A percentile compares a stretch with the other conserved stretches of the same genome.
Evolutionary conservation across 2,113 vertebrate species (phyloP).

Genomic region (Equus przewalskii): DNA sequence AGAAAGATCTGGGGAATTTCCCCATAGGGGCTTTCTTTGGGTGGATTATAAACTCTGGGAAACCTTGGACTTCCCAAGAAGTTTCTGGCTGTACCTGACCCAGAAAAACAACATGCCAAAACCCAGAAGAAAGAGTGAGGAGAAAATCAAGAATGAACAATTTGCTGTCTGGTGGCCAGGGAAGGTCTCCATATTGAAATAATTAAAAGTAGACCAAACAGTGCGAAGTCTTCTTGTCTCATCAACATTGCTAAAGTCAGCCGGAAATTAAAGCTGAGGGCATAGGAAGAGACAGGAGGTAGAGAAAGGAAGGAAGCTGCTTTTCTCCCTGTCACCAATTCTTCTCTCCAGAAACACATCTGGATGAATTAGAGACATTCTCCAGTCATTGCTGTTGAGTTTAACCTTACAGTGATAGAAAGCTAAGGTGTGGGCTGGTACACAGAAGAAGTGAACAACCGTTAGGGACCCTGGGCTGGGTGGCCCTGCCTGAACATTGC

Average conservation of each 20-base stretch:
- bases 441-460: background rate
- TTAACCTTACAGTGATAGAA: background rate
- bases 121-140: background rate
- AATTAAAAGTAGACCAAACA: constrained; percentile 71
- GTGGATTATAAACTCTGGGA: background rate
- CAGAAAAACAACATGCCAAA: background rate
- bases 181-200: constrained; percentile 30
- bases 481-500: background rate
- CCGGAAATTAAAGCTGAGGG: background rate
- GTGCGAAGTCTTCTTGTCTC: constrained; percentile 10
- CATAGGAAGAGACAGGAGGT: background rate
- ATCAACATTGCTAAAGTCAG: background rate
- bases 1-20: background rate
- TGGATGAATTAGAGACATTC: background rate
- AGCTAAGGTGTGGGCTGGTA: background rate
- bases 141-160: constrained; percentile 10
- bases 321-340: background rate
- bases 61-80: constrained; percentile 52
- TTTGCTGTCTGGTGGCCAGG: constrained; percentile 3
- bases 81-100: constrained; percentile 45
- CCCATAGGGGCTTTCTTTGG: constrained; percentile 34
- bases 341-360: background rate
- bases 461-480: background rate
- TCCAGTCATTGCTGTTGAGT: background rate
- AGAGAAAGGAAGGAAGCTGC: background rate